Percentiles rank a stretch among this genome's conserved stretches.
phyloP scores from a whole-genome alignment of 30 jellyfish, hydroid and myxozoan species.

The Pelagia noctiluca region DNA sequence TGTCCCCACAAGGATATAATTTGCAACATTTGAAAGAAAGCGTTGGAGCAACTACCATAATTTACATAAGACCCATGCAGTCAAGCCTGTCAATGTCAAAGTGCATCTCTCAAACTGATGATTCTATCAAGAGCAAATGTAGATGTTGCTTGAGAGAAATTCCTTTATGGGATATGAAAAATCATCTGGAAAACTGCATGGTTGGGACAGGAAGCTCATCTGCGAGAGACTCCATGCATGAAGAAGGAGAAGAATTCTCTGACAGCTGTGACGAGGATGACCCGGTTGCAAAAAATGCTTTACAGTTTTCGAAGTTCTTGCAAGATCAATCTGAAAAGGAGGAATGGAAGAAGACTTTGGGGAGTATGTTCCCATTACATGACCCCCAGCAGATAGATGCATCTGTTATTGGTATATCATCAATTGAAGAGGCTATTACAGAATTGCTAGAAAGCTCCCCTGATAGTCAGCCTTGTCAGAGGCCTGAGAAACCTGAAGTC shows the following conservation, averaged over 20 bases:
- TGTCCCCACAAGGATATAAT: constrained; percentile 46
- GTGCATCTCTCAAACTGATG: constrained; percentile 27
- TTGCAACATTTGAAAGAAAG: constrained; percentile 25
- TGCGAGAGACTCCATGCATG: neutral
- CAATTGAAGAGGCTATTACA: constrained; percentile 36
- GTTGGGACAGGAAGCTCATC: neutral
- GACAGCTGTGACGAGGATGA: constrained; percentile 21
- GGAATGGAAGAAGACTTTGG: constrained; percentile 1
- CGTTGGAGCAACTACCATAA: constrained; percentile 31
- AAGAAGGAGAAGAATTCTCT: constrained; percentile 9
- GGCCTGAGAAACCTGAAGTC: neutral
- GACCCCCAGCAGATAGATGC: constrained; percentile 11
- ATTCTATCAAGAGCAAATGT: constrained; percentile 28
- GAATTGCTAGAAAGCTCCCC: constrained; percentile 19
- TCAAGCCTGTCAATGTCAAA: constrained; percentile 22
- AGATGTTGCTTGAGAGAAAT: constrained; percentile 32
- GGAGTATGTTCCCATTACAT: constrained; percentile 29
- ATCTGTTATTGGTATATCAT: constrained; percentile 18
- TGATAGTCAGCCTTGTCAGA: constrained; percentile 14
- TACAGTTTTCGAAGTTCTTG: constrained; percentile 4
- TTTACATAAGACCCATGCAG: constrained; percentile 38
- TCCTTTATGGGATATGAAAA: constrained; percentile 19
- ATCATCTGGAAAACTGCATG: constrained; percentile 25
- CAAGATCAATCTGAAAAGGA: neutral
- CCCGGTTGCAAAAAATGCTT: constrained; percentile 9